Percentiles rank a stretch among this genome's conserved stretches.
Evolutionary conservation across 1,140 invertebrate genomes (phyloP).

Genomic region (Carposina sasakii): DNA sequence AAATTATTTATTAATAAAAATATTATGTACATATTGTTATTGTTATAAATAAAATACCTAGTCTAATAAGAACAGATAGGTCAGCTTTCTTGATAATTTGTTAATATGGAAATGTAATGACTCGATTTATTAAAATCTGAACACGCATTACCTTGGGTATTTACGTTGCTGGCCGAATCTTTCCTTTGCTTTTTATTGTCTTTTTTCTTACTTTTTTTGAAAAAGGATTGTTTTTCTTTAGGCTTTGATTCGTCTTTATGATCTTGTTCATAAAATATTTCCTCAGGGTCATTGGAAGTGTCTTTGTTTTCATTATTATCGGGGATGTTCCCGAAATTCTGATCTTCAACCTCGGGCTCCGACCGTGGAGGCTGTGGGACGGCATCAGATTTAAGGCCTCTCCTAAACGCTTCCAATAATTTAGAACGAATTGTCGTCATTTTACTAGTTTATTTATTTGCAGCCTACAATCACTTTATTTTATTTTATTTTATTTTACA

Average conservation of each 20-base stretch:
- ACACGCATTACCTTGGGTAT: slow-evolving; percentile 57
- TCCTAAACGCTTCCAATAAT: slow-evolving; percentile 46
- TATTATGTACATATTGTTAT: background rate
- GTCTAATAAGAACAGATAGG: too few relatives aligned
- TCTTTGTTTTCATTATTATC: slow-evolving; percentile 20
- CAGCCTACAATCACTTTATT: too few relatives aligned
- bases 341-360: slow-evolving; percentile 3
- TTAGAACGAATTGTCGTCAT: slow-evolving; percentile 39
- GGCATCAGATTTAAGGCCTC: slow-evolving; percentile 55
- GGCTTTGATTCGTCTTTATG: slow-evolving; percentile 36
- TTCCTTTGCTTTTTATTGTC: slow-evolving; percentile 22
- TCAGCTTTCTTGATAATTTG: background rate
- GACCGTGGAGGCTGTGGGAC: slow-evolving; percentile 43
- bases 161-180: slow-evolving; percentile 34
- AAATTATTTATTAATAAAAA: too few relatives aligned
- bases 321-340: slow-evolving; percentile 13
- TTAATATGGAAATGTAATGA: background rate
- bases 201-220: slow-evolving; percentile 17
- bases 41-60: too few relatives aligned
- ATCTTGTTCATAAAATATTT: slow-evolving; percentile 32
- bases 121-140: background rate
- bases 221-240: slow-evolving; percentile 30
- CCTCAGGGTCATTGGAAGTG: slow-evolving; percentile 28
- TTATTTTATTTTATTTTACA: too few relatives aligned
- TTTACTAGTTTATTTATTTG: too few relatives aligned